Base-by-base conservation (phyloP, 2,888 invertebrate genomes). In the Epistrophe grossulariae region DNA sequence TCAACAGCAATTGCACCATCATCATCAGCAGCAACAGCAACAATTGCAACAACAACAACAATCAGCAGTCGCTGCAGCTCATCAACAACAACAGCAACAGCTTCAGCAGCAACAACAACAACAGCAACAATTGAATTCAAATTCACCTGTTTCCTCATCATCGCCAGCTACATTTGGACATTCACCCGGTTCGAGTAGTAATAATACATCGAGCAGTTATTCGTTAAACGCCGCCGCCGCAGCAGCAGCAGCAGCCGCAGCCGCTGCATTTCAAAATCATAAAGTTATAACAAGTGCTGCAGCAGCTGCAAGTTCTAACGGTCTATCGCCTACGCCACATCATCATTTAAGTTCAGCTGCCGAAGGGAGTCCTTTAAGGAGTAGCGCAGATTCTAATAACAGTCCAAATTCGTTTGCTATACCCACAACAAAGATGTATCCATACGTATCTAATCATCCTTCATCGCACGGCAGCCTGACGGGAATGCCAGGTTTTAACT, bases 381-480 rank as follows among this genome's bases (percentile, higher is more conserved):
- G 95, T 92, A 87, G 87, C 50, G 87, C 76, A n/a, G 87, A 87
- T 71, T 94, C 94, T 89, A 94, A 94, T 88, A 94, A 94, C 91
- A 94, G 94, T 89, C 94, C 94, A 82, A 94, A 94, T 89, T 94
- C 95, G 92, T 92, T 92, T 89, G 94, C 95, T 94, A 95, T 95
- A 93, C 94, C 95, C 90, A 94, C 95, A 91, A 95, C 92, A 94
- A 96, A 97, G 94, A 98, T 98, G 97, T 98, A 98, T 93, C 98
- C 98, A 4, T 98, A 98, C 95, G 97, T 98, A 91, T 96, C 97
- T 90, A 96, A 91, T 94, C 95, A 91, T 94, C 95, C 90, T 91
- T 95, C 89, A 94, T 94, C 92, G 95, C 96, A 92, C 96, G 97
- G 94, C 96, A 97, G 94, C 95, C 96, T 92, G 96, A 97, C 94